A percentile compares a stretch with the other conserved stretches of the same genome.
Conservation (phyloP, 2,888 invertebrate genomes). For the Strigamia crassipes region DNA sequence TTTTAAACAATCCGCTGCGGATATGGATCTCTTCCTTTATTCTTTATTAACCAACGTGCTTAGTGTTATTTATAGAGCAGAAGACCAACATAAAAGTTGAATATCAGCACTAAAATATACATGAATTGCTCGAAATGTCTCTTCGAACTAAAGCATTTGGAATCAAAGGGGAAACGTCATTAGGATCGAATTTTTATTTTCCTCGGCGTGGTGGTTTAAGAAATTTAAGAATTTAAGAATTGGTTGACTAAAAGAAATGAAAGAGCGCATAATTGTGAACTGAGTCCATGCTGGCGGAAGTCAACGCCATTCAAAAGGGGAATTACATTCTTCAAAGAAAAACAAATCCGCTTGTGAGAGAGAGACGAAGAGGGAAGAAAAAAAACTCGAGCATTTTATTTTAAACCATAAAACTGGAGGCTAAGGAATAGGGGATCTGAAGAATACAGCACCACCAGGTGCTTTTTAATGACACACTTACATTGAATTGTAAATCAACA, state of each 20-base stretch:
- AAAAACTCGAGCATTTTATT: background rate
- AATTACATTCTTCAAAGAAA: conserved; percentile 12
- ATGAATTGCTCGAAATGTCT: background rate
- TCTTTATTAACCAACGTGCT: background rate
- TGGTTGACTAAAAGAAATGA: background rate
- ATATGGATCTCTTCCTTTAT: too few species aligned
- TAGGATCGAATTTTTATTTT: background rate
- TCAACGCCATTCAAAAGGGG: background rate
- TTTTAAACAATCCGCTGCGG: too few species aligned
- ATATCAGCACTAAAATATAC: background rate
- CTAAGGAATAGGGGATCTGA: background rate
- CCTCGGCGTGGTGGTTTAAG: too few species aligned
- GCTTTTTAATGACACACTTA: background rate
- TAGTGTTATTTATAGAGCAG: background rate
- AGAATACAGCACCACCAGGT: background rate
- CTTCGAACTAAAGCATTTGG: background rate
- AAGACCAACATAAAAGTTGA: background rate
- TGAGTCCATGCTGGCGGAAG: background rate
- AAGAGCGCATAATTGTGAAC: too few species aligned
- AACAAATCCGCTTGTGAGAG: background rate
- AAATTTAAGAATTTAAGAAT: background rate
- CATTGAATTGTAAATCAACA: conserved; percentile 3
- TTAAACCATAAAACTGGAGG: background rate
- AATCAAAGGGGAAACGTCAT: background rate
- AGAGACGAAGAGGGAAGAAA: background rate